Evolutionary conservation across 2,888 invertebrate genomes (phyloP).

Genomic region (Busseola fusca): DNA sequence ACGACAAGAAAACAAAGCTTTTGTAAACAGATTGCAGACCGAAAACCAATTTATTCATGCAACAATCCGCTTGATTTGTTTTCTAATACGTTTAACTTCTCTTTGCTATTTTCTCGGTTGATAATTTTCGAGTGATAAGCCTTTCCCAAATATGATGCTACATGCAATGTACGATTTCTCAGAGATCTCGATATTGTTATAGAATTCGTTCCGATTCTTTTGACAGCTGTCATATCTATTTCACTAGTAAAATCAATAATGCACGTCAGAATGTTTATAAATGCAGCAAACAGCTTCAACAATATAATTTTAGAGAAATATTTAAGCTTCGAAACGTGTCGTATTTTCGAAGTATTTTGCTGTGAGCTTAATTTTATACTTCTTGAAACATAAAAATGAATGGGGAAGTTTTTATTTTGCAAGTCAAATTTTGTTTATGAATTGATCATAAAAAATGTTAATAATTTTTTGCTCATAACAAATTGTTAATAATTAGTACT

Average conservation of each 20-base stretch:
- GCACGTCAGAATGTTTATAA: neutral
- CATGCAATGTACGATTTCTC: neutral
- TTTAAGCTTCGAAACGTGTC: neutral
- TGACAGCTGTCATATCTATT: neutral
- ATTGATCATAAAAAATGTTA: neutral
- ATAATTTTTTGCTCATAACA: neutral
- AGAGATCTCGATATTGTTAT: neutral
- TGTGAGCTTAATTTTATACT: no score
- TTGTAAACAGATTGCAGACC: constrained; percentile 3
- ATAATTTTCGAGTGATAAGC: neutral
- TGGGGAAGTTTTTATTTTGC: no score
- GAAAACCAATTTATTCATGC: constrained; percentile 20
- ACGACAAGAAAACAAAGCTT: constrained; percentile 15
- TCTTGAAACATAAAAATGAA: neutral
- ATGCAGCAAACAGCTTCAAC: neutral
- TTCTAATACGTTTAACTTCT: neutral
- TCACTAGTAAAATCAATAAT: constrained; percentile 2
- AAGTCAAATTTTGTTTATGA: neutral
- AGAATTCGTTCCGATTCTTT: neutral
- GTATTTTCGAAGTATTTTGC: neutral
- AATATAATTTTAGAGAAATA: neutral
- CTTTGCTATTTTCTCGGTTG: no score
- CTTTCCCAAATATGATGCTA: neutral
- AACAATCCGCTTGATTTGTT: neutral
- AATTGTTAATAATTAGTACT: no score